Conservation (phyloP, 2,113 vertebrate species). For the Falcunculus frontatus region DNA sequence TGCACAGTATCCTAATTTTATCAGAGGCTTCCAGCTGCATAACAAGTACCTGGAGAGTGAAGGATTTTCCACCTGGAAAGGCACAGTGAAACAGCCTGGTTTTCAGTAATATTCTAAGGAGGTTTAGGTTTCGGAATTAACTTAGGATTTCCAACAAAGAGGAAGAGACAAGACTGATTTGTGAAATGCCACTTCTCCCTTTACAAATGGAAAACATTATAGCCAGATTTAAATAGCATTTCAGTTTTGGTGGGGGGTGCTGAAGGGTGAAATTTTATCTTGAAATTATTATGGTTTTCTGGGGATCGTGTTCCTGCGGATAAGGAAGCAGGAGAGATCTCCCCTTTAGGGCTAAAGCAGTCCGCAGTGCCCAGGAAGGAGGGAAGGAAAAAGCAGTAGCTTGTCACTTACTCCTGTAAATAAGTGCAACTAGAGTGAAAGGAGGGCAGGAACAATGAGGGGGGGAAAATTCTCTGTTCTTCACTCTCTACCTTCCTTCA, state of each 20-base stretch:
- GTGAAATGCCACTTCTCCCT: neutral
- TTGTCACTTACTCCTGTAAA: neutral
- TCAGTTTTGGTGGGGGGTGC: neutral
- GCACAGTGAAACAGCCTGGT: slow-evolving; percentile 52
- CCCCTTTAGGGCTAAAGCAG: neutral
- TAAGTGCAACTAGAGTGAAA: neutral
- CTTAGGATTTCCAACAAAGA: neutral
- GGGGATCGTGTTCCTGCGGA: neutral
- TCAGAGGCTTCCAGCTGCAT: slow-evolving; percentile 76
- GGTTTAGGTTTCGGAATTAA: neutral
- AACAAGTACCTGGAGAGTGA: slow-evolving; percentile 62
- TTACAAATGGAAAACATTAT: neutral
- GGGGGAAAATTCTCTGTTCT: neutral
- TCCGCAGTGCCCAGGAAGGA: neutral
- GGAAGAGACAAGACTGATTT: neutral
- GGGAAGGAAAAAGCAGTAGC: neutral
- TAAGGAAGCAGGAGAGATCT: neutral
- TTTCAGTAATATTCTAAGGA: neutral
- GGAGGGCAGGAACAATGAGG: neutral
- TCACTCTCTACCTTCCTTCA: neutral
- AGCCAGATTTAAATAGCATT: neutral
- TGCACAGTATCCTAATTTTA: slow-evolving; percentile 71
- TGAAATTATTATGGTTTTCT: no score
- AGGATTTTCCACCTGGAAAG: slow-evolving; percentile 74
- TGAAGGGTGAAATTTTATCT: neutral